Percentiles rank a stretch among this genome's conserved stretches.
Conservation (phyloP, 30 jellyfish, hydroid and myxozoan genomes). For the Mastigias papua region DNA sequence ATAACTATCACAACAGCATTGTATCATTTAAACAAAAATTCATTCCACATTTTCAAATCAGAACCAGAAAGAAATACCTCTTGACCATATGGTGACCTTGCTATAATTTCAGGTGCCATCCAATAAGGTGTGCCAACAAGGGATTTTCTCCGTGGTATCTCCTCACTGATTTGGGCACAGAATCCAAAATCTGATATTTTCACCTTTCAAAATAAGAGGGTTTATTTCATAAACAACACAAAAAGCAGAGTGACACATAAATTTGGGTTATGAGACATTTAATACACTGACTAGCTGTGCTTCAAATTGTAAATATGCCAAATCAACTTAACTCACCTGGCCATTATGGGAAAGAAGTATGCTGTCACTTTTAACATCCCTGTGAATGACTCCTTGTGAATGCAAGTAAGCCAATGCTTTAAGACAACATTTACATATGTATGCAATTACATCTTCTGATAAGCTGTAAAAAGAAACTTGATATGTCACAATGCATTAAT, state of each 20-base stretch:
- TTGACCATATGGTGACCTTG: constrained; percentile 91
- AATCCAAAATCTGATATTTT: constrained; percentile 97
- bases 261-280: background rate
- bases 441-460: constrained; percentile 93
- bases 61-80: constrained; percentile 60
- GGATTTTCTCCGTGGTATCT: constrained; percentile 87
- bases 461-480: constrained; percentile 43
- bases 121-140: constrained; percentile 99
- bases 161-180: constrained; percentile 96
- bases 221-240: background rate
- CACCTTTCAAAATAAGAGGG: constrained; percentile 53
- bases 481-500: background rate
- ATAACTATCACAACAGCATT: no score
- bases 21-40: no score
- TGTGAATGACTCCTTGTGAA: constrained; percentile 98
- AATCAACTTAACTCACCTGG: constrained; percentile 65
- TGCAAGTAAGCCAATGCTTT: constrained; percentile 94
- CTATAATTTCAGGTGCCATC: constrained; percentile 99
- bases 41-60: no score
- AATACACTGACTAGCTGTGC: no score
- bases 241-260: no score
- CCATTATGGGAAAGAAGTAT: constrained; percentile 91
- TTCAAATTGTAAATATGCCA: no score
- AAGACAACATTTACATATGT: constrained; percentile 89
- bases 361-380: constrained; percentile 99